These are phyloP conservation scores for Brevimyrus niger DNA, from an alignment of 2,113 vertebrate species.

Conservation along the genomic window DNA sequence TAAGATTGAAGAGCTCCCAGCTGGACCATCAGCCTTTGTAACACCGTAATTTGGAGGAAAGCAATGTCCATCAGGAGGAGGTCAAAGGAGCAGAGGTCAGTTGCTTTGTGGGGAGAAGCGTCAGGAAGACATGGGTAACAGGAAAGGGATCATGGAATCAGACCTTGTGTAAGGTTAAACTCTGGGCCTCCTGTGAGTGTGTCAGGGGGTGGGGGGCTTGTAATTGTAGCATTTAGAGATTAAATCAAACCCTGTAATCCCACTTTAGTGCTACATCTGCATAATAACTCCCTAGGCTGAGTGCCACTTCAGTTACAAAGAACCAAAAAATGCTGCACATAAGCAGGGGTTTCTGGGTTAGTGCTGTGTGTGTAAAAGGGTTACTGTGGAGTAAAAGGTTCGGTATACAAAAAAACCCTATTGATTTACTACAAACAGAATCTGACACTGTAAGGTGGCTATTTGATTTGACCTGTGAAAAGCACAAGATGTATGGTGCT, in stretches of 20 bases:
- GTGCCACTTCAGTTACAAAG: background rate
- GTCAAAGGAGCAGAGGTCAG: background rate
- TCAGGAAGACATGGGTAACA: background rate
- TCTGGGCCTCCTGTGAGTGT: background rate
- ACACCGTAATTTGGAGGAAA: background rate
- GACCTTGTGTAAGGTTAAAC: background rate
- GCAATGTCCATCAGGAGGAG: background rate
- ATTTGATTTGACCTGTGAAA: background rate
- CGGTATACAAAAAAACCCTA: background rate
- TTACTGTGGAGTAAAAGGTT: background rate
- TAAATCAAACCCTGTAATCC: slow-evolving; percentile 23
- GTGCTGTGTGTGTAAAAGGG: background rate
- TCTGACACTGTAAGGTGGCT: background rate
- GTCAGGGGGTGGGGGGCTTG: background rate
- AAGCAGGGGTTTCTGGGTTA: background rate
- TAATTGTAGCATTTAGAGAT: slow-evolving; percentile 28
- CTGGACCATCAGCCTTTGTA: background rate
- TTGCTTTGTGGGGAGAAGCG: background rate
- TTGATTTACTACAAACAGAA: background rate
- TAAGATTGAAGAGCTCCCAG: background rate
- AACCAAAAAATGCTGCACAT: background rate
- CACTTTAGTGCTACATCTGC: slow-evolving; percentile 20
- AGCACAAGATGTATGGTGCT: background rate
- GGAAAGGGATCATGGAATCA: background rate
- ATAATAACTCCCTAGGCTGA: background rate